phyloP scores from a whole-genome alignment of 1,140 invertebrate genomes.

The Nylanderia fulva region DNA sequence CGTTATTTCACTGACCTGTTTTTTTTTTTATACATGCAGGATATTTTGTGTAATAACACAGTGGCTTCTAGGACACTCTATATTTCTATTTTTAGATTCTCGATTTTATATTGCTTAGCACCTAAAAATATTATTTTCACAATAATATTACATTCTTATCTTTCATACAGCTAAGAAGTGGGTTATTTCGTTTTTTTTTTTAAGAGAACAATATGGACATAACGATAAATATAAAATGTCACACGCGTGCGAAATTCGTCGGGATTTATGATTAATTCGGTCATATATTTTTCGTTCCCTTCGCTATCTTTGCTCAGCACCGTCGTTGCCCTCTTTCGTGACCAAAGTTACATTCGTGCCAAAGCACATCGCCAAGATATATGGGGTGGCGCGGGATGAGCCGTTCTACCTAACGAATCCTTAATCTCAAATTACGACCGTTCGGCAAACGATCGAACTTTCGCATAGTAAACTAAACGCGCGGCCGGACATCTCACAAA shows the following conservation, averaged over 20 bases:
- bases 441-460: conserved; percentile 47
- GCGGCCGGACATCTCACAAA: neutral
- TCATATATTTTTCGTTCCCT: conserved; percentile 36
- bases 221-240: conserved; percentile 26
- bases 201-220: neutral
- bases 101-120: neutral
- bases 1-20: neutral
- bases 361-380: conserved; percentile 13
- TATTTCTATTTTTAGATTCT: neutral
- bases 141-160: neutral
- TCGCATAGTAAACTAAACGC: conserved; percentile 15
- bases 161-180: neutral
- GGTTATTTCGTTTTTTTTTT: neutral
- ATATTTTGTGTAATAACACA: neutral
- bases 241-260: conserved; percentile 16
- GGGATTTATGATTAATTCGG: conserved; percentile 35
- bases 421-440: conserved; percentile 15
- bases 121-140: neutral
- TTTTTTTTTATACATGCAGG: neutral
- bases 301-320: conserved; percentile 35
- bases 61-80: neutral
- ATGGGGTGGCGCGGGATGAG: neutral
- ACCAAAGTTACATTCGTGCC: conserved; percentile 12
- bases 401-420: conserved; percentile 37
- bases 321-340: neutral